Evolutionary conservation across 1,140 invertebrate genomes (phyloP), one percentile per base, ranked within the genome.

Genomic region (Pinna nobilis): DNA sequence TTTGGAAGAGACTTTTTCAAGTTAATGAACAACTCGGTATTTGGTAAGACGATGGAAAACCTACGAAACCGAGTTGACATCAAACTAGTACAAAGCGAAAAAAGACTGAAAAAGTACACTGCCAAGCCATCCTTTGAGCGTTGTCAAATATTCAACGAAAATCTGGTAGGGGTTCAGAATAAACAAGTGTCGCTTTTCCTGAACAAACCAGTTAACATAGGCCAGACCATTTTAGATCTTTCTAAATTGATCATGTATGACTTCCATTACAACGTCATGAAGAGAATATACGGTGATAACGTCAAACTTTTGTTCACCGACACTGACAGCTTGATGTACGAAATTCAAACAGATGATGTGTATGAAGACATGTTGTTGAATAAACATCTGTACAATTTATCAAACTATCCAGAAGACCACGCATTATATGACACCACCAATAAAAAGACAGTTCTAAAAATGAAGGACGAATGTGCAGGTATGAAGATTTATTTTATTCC

Each of bases 21-120:
- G 81, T 60, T 89, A 11, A 82, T 88, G 74, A 89, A 86, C 67
- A 90, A 90, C 74, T 50, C 80, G 6, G 76, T 88, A 23, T 91
- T 90, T 79, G 90, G 90, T 3, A 90, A 90, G 79, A 89, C 84
- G 3, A 87, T 90, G 77, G 87, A 90, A 75, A 88, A 89, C 75
- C 67, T 88, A 9, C 33, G 83, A 33, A 86, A 88, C 39, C 66
- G 85, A 70, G 76, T 78, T 47, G 76, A 88, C 77, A 74, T 90
- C 1, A 83, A 60, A 25, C 57, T 80, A 18, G 69, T 78, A 13
- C 39, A 73, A 30, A 63, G 41, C 18, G 44, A 67, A 33, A 64
- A 64, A 60, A 60, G 28, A n/a, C 57, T 60, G 13, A 60, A 60
- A n/a, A 60, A 37, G 23, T 37, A n/a, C n/a, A n/a, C n/a, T n/a